Evolutionary conservation across 2,888 invertebrate species (phyloP), one percentile per base, ranked within the genome.

Genomic region (Eumerus sabulonum): DNA sequence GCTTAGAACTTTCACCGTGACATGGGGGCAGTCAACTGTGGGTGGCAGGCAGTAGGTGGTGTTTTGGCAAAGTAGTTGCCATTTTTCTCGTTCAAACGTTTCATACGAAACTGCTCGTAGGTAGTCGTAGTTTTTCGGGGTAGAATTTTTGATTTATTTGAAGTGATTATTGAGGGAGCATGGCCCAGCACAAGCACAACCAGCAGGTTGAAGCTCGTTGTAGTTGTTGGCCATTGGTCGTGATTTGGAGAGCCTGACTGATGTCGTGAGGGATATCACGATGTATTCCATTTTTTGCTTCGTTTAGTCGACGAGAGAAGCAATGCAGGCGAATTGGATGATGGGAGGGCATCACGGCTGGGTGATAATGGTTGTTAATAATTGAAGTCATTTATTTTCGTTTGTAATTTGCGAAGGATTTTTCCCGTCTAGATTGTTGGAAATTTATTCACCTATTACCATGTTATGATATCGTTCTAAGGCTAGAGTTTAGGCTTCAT

Each of bases 61-160:
- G 27, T 27, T 17, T 19, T 60, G 35, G 42, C 14, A 48, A 42
- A 66, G 53, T 54, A 73, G 60, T 7, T 44, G 14, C 59, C 48
- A 66, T 66, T 59, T n/a, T 62, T 54, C 51, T 53, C 35, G 19
- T 47, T 53, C 60, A 38, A 66, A 59, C 54, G 73, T 53, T 60
- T 27, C 44, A 27, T 47, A 56, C 17, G 7, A 7, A 27, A 7
- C 27, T 27, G 7, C 27, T 27, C 27, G n/a, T n/a, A n/a, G n/a
- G n/a, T n/a, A n/a, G n/a, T 27, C 27, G 27, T 59, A 54, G 64
- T 60, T 66, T 66, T 73, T 45, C 38, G 35, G 51, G 59, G 59
- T n/a, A 27, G 44, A 36, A 48, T 27, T 27, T 73, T 73, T 73
- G 73, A 73, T 73, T 73, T 66, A 73, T 73, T 66, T n/a, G 27